phyloP scores from a whole-genome alignment of 2,113 vertebrate species.

The Cervus canadensis region DNA sequence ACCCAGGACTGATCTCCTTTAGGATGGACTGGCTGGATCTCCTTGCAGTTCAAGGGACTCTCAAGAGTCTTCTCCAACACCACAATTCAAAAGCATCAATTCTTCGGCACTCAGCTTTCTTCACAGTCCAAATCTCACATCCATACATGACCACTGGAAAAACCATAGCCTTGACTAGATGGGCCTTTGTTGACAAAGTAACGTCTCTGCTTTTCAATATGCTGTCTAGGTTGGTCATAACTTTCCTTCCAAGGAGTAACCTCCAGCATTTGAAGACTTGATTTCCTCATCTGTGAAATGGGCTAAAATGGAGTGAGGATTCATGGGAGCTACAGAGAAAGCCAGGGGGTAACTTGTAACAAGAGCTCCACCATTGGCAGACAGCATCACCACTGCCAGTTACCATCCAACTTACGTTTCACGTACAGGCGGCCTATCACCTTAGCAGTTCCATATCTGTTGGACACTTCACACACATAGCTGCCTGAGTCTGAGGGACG shows the following conservation, averaged over 20 bases:
- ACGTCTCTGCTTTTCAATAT: not conserved
- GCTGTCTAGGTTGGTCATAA: not conserved
- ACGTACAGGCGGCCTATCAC: slow-evolving; percentile 92
- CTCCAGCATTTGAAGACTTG: not conserved
- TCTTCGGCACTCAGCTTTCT: accelerated
- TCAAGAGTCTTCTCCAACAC: not conserved
- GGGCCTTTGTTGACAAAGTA: not conserved
- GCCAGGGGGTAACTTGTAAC: accelerated
- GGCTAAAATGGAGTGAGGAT: too few species aligned
- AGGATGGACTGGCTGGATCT: not conserved
- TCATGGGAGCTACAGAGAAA: not conserved
- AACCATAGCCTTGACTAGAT: not conserved
- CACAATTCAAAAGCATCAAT: not conserved
- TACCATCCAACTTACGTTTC: slow-evolving; percentile 90
- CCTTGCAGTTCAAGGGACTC: not conserved
- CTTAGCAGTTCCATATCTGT: slow-evolving; percentile 96
- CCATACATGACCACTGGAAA: not conserved
- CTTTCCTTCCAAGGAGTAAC: not conserved
- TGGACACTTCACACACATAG: slow-evolving; percentile 98
- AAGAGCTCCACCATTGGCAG: accelerated
- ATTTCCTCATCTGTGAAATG: not conserved
- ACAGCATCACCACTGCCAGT: not conserved
- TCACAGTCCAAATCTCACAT: not conserved
- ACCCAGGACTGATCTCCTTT: not conserved
- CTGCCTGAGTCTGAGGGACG: slow-evolving; percentile 92